phyloP scores from a whole-genome alignment of 2,113 vertebrate species.

The Silurus meridionalis region DNA sequence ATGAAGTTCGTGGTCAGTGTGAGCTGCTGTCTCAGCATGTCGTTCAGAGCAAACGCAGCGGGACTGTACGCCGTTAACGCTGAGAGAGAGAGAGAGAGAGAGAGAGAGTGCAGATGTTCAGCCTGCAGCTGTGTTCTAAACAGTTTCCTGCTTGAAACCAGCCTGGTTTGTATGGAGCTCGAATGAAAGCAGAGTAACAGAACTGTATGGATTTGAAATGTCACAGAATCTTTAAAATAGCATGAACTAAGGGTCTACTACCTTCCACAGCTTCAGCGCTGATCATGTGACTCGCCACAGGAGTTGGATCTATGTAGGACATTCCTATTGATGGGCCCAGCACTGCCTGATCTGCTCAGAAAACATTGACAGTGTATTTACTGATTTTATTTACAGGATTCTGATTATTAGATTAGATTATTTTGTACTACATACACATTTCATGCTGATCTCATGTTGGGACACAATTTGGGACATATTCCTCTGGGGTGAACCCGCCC shows the following conservation, averaged over 20 bases:
- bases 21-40: constrained; percentile 85
- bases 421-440: too few relatives aligned
- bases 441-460: too few relatives aligned
- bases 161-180: background rate
- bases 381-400: background rate
- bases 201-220: background rate
- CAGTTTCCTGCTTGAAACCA: background rate
- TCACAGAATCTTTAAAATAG: background rate
- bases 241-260: constrained; percentile 46
- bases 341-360: constrained; percentile 49
- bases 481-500: too few relatives aligned
- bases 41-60: constrained; percentile 64
- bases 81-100: constrained; percentile 38
- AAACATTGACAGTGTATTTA: background rate
- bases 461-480: too few relatives aligned
- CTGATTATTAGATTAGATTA: background rate
- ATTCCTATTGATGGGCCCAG: constrained; percentile 53
- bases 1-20: constrained; percentile 74
- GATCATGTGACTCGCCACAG: constrained; percentile 68
- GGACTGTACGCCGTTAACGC: constrained; percentile 77
- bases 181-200: background rate
- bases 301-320: constrained; percentile 66
- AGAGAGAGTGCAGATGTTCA: background rate
- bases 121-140: background rate
- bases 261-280: constrained; percentile 81